Evolutionary conservation across 1,140 invertebrate genomes (phyloP), one percentile per base, ranked within the genome.

Genomic region (Leptoteleia sp.): DNA sequence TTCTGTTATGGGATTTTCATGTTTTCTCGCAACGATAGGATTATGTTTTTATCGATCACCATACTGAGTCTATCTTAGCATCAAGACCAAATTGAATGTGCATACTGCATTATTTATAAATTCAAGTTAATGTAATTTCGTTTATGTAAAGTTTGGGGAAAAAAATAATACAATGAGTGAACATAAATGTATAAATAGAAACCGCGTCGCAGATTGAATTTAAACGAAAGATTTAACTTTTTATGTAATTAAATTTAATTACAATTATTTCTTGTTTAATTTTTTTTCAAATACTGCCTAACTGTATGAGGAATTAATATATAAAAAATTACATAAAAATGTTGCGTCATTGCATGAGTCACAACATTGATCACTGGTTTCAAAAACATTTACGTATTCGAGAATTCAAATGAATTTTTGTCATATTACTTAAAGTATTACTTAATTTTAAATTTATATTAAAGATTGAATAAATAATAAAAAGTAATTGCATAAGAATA

Each of bases 1-100:
- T 61, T 54, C 45, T 42, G 9, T 71, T 61, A 71, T 71, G 55
- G 16, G 37, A 50, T 71, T 52, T 61, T 61, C 55, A 12, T 71
- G 67, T 71, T 61, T 61, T 61, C 50, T 38, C 8, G 31, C 31
- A 22, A 68, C 29, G 25, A 40, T 31, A 15, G 17, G 54, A 70
- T 50, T 55, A 40, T 22, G 5, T 29, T 40, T 33, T 15, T 45
- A 47, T 50, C 43, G 50, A 54, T 35, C 35, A n/a, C n/a, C n/a
- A n/a, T n/a, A n/a, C n/a, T n/a, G n/a, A n/a, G n/a, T n/a, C n/a
- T n/a, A n/a, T n/a, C n/a, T n/a, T n/a, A n/a, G n/a, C n/a, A n/a
- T n/a, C n/a, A n/a, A n/a, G n/a, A n/a, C n/a, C n/a, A n/a, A n/a
- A n/a, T n/a, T n/a, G n/a, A n/a, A n/a, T n/a, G n/a, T n/a, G n/a